Percentiles rank a stretch among this genome's conserved stretches.
Conservation (phyloP, 2,797 vertebrate genomes). For the Poecile montanus region DNA sequence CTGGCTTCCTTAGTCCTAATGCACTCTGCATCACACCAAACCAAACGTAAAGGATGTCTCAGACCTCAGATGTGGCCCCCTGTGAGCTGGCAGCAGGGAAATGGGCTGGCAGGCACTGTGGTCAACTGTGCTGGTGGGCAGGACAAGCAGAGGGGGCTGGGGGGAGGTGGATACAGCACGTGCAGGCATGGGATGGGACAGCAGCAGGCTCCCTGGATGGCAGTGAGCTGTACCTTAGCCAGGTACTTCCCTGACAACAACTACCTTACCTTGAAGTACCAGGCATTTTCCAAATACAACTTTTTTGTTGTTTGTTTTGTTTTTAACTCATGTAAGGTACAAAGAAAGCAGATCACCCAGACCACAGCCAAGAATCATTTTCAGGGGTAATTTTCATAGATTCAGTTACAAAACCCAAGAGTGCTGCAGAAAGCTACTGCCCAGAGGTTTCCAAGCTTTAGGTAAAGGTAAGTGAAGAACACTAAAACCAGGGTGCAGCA, state of each 20-base stretch:
- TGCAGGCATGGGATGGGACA: not conserved
- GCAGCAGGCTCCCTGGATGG: not conserved
- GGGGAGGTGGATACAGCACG: fast-evolving
- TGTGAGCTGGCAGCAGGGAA: not conserved
- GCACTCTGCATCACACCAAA: fast-evolving
- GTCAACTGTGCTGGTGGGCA: not conserved
- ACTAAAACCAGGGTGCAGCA: not conserved
- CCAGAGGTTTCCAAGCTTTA: not conserved
- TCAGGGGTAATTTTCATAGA: not conserved
- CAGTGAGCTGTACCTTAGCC: not conserved
- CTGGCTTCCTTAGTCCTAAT: not conserved
- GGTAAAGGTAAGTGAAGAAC: not conserved
- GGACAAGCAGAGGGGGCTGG: not conserved
- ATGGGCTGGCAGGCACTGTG: fast-evolving
- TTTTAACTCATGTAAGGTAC: not conserved
- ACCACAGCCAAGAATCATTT: not conserved
- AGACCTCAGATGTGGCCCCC: not conserved
- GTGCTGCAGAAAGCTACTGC: not conserved
- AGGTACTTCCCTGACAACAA: not conserved
- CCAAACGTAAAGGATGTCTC: not conserved
- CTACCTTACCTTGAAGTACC: not conserved
- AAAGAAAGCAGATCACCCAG: not conserved
- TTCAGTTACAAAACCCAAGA: not conserved
- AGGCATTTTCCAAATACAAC: not conserved
- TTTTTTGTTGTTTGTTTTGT: not conserved